Base-by-base conservation (phyloP, 2,888 invertebrate genomes). In the Keiferia lycopersicella region DNA sequence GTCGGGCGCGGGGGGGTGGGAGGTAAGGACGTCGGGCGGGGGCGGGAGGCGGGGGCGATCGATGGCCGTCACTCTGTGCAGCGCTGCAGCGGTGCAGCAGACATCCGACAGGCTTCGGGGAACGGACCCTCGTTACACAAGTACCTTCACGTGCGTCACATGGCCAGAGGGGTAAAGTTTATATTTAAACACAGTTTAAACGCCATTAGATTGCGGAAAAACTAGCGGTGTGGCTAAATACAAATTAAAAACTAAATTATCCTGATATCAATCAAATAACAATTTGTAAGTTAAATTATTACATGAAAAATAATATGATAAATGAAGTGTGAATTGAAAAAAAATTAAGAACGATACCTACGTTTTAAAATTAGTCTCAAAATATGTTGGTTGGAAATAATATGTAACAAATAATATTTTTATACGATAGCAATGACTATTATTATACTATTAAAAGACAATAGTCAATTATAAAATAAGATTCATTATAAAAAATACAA, bases 31-130 rank as follows among this genome's bases (percentile, higher is more conserved):
- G 84, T 56, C 34, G 70, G 72, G 63, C 64, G n/a, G 61, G 67
- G 66, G 66, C 1, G 2, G 51, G 51, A 20, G 72, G 71, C 70
- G 73, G 71, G 68, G 66, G 67, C 79, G 84, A 90, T 90, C 89
- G 89, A 89, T 89, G 87, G 76, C 84, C 82, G 82, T 83, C 83
- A 81, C 84, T 76, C 73, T 73, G 79, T 77, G 77, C 82, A 81
- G 73, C 77, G 77, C 76, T 75, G 74, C 81, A 80, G 81, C 84
- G 73, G 81, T 81, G 84, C 83, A 85, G 80, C 78, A 74, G 67
- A 77, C 76, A 75, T 64, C 50, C 48, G 18, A 14, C 26, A 11
- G 20, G 22, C 20, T 34, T 34, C 56, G 50, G 51, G 39, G 34
- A 60, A 45, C 45, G 57, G 41, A 41, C n/a, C 56, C 34, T 30